Evolutionary conservation across 2,888 invertebrate species (phyloP).

Genomic region (Trichacis sp.): DNA sequence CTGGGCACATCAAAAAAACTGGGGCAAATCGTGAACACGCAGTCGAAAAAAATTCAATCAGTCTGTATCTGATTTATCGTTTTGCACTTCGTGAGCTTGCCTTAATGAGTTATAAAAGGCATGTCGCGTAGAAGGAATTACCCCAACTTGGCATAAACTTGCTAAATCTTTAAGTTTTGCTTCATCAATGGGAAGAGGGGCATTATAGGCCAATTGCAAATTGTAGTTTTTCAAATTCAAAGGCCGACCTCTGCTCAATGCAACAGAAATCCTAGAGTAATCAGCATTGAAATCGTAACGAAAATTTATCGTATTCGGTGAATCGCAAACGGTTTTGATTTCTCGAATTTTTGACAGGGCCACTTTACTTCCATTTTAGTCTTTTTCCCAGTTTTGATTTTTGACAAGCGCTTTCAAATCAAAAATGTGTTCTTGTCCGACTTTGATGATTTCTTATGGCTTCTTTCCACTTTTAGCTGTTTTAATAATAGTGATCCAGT

Average conservation of each 20-base stretch:
- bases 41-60: too few species aligned
- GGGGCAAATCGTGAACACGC: too few species aligned
- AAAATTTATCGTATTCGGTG: not conserved
- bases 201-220: constrained; percentile 2
- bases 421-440: constrained; percentile 21
- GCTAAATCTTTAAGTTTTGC: constrained; percentile 11
- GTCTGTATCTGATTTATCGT: too few species aligned
- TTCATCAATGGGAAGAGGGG: constrained; percentile 6
- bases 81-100: too few species aligned
- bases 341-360: not conserved
- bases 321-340: not conserved
- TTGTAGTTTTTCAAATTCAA: constrained; percentile 6
- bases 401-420: constrained; percentile 22
- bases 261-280: not conserved
- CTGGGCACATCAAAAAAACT: too few species aligned
- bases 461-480: constrained; percentile 15
- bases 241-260: constrained; percentile 8
- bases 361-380: constrained; percentile 11
- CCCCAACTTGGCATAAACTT: constrained; percentile 15
- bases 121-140: not conserved
- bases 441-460: constrained; percentile 20
- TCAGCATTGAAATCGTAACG: constrained; percentile 7
- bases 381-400: constrained; percentile 29
- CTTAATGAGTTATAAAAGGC: too few species aligned
- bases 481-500: constrained; percentile 25